Base-by-base conservation (phyloP, 2,797 vertebrate species). In the Rousettus madagascariensis region DNA sequence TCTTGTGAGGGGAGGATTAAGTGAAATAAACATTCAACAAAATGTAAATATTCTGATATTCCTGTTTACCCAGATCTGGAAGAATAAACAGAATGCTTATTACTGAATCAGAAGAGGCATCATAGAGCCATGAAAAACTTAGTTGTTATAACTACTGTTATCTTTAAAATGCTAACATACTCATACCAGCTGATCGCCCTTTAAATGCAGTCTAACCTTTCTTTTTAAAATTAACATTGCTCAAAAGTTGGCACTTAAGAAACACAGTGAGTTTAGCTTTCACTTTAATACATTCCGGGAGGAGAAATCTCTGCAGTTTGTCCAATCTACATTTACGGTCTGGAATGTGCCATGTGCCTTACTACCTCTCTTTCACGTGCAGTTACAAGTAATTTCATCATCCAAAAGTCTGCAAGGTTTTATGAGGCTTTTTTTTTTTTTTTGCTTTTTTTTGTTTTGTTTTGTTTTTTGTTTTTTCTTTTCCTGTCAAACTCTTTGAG, bases 401-500 rank as follows among this genome's bases (percentile, higher is more conserved):
- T 72, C 57, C 91, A 86, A 94, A 26, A 86, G 16, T 57, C 33
- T 46, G 74, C 17, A 53, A 86, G 30, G 0, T 36, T 69, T 46
- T 26, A 28, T 84, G 9, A 41, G 26, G 59, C 30, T 43, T 46
- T 10, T 55, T 49, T 55, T 53, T 49, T 10, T 55, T 49, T 22
- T 7, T 69, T 43, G 22, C 59, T 16, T 41, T 72, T 69, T 61
- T 68, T 63, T 65, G 30, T 38, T 13, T 11, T 72, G 36, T 46
- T 63, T 43, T 61, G 49, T 43, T 61, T 57, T 46, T 71, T n/a
- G 33, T 68, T 38, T 69, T 55, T 74, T 65, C 15, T 66, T 61
- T 94, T 90, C 65, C 77, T 97, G 91, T 97, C 97, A 97, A 97
- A 96, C 38, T 90, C 95, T 96, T 97, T 90, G 91, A 97, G 96